A percentile compares a stretch with the other conserved stretches of the same genome.
These are phyloP conservation scores for Acromyrmex charruanus DNA, from an alignment of 1,140 invertebrate species.

Conservation along the genomic window DNA sequence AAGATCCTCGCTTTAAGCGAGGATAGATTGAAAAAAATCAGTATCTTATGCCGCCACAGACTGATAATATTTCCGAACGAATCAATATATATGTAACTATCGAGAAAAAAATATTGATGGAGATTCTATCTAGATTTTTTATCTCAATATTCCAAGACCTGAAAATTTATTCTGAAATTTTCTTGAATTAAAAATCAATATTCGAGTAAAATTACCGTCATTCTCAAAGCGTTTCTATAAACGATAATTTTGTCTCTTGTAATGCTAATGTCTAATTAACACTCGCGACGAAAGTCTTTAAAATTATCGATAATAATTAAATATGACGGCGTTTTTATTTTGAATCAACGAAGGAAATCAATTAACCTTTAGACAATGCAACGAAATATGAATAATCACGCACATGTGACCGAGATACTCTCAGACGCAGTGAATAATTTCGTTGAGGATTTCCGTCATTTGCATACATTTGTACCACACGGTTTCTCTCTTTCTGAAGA, in stretches of 20 bases:
- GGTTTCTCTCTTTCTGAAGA: constrained; percentile 14
- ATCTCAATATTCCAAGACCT: background rate
- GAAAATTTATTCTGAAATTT: background rate
- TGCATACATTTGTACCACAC: constrained; percentile 29
- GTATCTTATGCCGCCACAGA: background rate
- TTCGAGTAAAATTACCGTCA: background rate
- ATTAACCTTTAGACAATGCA: constrained; percentile 26
- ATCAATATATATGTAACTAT: no score
- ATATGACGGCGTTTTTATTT: background rate
- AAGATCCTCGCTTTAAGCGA: background rate
- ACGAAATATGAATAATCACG: constrained; percentile 39
- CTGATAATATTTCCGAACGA: background rate
- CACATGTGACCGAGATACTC: constrained; percentile 29
- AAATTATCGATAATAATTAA: constrained; percentile 17
- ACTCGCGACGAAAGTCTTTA: background rate
- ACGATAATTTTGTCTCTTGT: background rate
- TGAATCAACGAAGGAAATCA: background rate
- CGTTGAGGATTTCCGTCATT: constrained; percentile 47
- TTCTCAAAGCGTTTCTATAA: background rate
- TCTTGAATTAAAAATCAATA: background rate
- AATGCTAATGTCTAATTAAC: background rate
- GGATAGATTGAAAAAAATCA: background rate
- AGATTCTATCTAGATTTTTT: background rate
- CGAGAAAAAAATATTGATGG: background rate
- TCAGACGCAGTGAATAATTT: constrained; percentile 31